These are phyloP conservation scores for Acomys russatus DNA, from an alignment of 2,797 vertebrate genomes.

Conservation along the genomic window DNA sequence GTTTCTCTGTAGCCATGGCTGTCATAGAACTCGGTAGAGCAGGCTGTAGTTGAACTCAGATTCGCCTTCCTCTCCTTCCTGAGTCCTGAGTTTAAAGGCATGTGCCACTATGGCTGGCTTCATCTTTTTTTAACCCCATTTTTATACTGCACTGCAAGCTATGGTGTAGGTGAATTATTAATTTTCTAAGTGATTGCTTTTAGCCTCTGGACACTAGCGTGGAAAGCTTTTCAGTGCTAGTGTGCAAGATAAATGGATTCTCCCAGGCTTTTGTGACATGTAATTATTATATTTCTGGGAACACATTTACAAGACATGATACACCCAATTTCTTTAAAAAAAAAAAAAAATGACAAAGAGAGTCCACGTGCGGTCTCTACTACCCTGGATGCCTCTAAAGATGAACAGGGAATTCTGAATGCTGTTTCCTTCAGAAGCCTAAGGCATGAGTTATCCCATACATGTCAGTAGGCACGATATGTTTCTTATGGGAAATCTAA, in stretches of 20 bases:
- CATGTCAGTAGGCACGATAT: neutral
- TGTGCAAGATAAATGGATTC: neutral
- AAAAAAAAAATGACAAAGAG: neutral
- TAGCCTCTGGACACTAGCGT: neutral
- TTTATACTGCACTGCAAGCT: neutral
- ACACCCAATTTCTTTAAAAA: neutral
- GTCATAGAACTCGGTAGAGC: neutral
- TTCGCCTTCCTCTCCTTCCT: neutral
- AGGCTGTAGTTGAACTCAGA: neutral
- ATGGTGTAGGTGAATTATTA: neutral
- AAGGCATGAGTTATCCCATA: neutral
- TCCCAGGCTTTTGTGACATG: neutral
- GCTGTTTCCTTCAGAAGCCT: neutral
- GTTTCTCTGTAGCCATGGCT: neutral
- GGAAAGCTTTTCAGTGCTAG: neutral
- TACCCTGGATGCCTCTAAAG: neutral
- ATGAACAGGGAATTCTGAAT: neutral
- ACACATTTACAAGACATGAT: neutral
- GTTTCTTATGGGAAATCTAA: neutral
- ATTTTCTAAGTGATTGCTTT: neutral
- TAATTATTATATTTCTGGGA: constrained; percentile 1
- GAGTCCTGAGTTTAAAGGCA: neutral
- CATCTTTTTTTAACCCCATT: neutral
- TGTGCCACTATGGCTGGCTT: neutral
- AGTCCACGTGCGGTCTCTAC: neutral